Base-by-base conservation (phyloP, 35 echinoderm and acorn worm species). In the Apostichopus japonicus region DNA sequence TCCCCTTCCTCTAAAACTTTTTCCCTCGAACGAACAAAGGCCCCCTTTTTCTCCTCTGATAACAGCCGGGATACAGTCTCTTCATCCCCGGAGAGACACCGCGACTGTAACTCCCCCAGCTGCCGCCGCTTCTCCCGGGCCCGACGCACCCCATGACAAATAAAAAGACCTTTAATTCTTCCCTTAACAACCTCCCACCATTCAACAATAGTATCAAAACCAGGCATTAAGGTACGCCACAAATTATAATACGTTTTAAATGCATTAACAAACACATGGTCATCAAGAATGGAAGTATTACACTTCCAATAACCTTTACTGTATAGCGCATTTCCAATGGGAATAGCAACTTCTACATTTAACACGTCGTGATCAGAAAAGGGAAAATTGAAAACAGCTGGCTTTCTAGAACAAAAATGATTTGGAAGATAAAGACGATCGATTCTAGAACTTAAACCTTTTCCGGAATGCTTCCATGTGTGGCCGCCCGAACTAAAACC, bases 201-300 rank as follows among this genome's bases (percentile, higher is more conserved):
- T 5, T 86, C 52, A 6, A 53, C 54, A 5, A 86, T 16, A 55
- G 5, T 56, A 10, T 86, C n/a, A 54, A 86, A 86, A 21, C 14
- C 81, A 22, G 81, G 81, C 5, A 86, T 54, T 15, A 86, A 53
- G 23, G 52, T 86, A 15, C 81, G 81, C 81, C 81, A 86, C 11
- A 55, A 16, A 9, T 9, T 11, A 54, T 86, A 52, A 55, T 54
- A 54, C 10, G 4, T 14, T 5, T 21, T 86, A 21, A 86, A 86
- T 54, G 52, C 81, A 13, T 54, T 27, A 53, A 53, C 9, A 55
- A 86, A 86, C 21, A 86, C 5, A 16, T 53, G 5, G 54, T 57
- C 81, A 53, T 54, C 23, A 9, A 54, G 21, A 13, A 86, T 54
- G 13, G 56, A 21, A 0, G 81, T n/a, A 13, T 55, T 86, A 54